Percentiles rank a stretch among this genome's conserved stretches.
These are phyloP conservation scores for Pterois miles DNA, from an alignment of 2,797 vertebrate species.

Conservation along the genomic window DNA sequence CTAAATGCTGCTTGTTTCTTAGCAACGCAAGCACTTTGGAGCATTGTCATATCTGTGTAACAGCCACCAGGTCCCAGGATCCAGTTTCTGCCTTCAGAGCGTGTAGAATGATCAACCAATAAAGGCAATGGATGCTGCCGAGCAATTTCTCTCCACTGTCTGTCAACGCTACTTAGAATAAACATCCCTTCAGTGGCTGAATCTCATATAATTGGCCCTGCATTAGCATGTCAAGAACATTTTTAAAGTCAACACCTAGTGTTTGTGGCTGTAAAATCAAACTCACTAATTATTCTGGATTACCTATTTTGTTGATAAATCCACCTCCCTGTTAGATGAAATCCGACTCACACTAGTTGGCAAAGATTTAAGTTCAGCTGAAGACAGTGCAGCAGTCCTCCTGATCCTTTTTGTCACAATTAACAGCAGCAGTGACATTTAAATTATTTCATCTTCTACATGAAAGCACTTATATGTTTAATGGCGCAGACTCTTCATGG, in stretches of 20 bases:
- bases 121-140: conserved; percentile 12
- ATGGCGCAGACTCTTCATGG: neutral
- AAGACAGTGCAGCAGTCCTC: neutral
- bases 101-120: neutral
- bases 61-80: conserved; percentile 13
- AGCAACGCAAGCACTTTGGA: conserved; percentile 56
- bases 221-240: neutral
- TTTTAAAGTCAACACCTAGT: neutral
- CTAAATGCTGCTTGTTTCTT: conserved; percentile 65
- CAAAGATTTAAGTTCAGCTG: neutral
- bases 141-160: neutral
- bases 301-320: conserved; percentile 6
- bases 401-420: neutral
- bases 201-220: neutral
- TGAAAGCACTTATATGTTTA: conserved; percentile 11
- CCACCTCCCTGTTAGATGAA: neutral
- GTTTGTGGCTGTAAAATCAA: conserved; percentile 4
- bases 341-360: neutral
- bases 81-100: conserved; percentile 21
- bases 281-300: neutral
- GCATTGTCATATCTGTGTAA: conserved; percentile 24
- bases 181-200: neutral
- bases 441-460: neutral
- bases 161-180: neutral
- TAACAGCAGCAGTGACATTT: neutral